These are phyloP conservation scores for Blennius ocellaris DNA, from an alignment of 2,113 vertebrate species.

Conservation along the genomic window DNA sequence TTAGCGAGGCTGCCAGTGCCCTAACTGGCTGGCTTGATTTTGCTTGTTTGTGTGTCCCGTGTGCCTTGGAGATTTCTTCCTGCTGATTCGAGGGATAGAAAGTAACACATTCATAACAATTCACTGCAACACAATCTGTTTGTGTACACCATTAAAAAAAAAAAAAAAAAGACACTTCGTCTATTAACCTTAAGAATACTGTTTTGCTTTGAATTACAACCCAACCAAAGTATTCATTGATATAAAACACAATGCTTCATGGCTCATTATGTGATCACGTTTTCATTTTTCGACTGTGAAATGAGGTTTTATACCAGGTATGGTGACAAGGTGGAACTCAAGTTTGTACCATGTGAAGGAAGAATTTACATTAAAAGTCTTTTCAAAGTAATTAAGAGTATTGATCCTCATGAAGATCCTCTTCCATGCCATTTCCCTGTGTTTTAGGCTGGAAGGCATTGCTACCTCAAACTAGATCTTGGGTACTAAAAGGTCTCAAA, in stretches of 20 bases:
- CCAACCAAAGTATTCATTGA: constrained; percentile 6
- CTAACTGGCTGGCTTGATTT: constrained; percentile 42
- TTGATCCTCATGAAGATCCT: too few species aligned
- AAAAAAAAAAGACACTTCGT: too few species aligned
- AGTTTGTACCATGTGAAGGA: not conserved
- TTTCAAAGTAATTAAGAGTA: not conserved
- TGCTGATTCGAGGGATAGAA: constrained; percentile 1
- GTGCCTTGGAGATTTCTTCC: constrained; percentile 4
- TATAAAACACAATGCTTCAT: too few species aligned
- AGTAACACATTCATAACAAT: too few species aligned
- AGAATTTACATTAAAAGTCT: not conserved
- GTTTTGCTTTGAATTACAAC: not conserved
- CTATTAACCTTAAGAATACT: too few species aligned
- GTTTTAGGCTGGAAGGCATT: too few species aligned
- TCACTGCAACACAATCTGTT: too few species aligned
- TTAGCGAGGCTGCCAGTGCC: constrained; percentile 41
- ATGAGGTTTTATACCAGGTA: constrained; percentile 9
- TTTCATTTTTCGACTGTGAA: constrained; percentile 1
- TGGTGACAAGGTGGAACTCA: not conserved
- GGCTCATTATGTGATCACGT: constrained; percentile 27
- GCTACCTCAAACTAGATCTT: too few species aligned
- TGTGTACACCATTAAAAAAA: too few species aligned
- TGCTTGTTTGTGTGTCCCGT: constrained; percentile 30
- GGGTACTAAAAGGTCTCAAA: too few species aligned
- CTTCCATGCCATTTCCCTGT: too few species aligned